A percentile compares a stretch with the other conserved stretches of the same genome.
Conservation (phyloP, 2,797 vertebrate species). For the Melopsittacus undulatus region DNA sequence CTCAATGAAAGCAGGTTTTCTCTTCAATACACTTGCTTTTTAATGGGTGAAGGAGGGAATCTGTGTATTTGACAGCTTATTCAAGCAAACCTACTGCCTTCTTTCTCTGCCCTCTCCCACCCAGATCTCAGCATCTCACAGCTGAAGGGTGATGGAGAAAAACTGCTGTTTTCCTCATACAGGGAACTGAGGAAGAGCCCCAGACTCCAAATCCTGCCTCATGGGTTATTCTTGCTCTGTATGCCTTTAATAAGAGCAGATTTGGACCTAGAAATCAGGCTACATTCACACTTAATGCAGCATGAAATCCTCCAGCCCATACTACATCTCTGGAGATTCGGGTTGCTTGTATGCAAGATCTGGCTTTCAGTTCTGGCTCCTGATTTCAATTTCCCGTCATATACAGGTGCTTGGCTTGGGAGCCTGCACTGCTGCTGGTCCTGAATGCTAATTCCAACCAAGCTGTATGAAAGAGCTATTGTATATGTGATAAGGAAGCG, state of each 20-base stretch:
- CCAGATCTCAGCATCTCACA: neutral
- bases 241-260: neutral
- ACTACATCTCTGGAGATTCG: neutral
- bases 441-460: slow-evolving; percentile 48
- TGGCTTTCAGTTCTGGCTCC: slow-evolving; percentile 40
- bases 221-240: neutral
- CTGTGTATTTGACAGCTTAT: neutral
- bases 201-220: neutral
- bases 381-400: slow-evolving; percentile 31
- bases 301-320: slow-evolving; percentile 14
- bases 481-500: slow-evolving; percentile 45
- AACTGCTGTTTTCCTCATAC: neutral
- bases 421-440: slow-evolving; percentile 6
- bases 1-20: neutral
- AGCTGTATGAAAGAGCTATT: neutral
- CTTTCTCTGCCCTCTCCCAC: neutral
- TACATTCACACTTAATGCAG: slow-evolving; percentile 9
- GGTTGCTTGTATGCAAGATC: slow-evolving; percentile 7
- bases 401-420: slow-evolving; percentile 43
- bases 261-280: neutral
- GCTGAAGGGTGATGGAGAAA: neutral
- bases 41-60: neutral
- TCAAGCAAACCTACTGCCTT: neutral
- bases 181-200: neutral
- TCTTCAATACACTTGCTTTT: neutral